These are phyloP conservation scores for Synanceia verrucosa DNA, from an alignment of 2,797 vertebrate genomes.

Conservation along the genomic window DNA sequence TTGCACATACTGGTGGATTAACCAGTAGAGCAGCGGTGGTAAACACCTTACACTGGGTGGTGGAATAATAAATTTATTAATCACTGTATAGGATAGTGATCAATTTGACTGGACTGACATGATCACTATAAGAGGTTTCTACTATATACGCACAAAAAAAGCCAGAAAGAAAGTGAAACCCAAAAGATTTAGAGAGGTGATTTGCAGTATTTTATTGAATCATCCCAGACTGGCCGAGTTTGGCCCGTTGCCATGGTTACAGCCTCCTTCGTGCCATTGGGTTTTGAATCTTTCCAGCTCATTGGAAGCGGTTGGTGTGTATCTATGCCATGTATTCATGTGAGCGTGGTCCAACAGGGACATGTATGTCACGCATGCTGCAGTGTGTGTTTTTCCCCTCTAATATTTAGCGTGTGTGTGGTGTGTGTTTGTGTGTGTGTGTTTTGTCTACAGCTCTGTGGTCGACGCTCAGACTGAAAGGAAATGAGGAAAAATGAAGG, in stretches of 20 bases:
- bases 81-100: too few species aligned
- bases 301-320: too few species aligned
- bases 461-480: neutral
- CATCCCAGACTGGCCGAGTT: neutral
- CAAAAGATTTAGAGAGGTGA: too few species aligned
- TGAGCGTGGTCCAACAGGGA: neutral
- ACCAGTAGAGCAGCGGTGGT: too few species aligned
- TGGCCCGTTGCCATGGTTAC: conserved; percentile 26
- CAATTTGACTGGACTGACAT: too few species aligned
- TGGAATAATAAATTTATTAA: too few species aligned
- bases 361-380: conserved; percentile 2
- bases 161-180: too few species aligned
- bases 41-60: too few species aligned
- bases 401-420: conserved; percentile 39
- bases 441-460: conserved; percentile 17
- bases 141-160: too few species aligned
- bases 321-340: neutral
- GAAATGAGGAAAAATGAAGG: conserved; percentile 16
- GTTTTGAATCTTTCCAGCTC: conserved; percentile 37
- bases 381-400: conserved; percentile 1
- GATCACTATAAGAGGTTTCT: too few species aligned
- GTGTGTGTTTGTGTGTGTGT: neutral
- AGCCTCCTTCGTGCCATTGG: neutral
- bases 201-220: too few species aligned
- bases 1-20: too few species aligned